Percentiles rank a stretch among this genome's conserved stretches.
Evolutionary conservation across 2,888 invertebrate species (phyloP).

Genomic region (Muschampia plurimacula): DNA sequence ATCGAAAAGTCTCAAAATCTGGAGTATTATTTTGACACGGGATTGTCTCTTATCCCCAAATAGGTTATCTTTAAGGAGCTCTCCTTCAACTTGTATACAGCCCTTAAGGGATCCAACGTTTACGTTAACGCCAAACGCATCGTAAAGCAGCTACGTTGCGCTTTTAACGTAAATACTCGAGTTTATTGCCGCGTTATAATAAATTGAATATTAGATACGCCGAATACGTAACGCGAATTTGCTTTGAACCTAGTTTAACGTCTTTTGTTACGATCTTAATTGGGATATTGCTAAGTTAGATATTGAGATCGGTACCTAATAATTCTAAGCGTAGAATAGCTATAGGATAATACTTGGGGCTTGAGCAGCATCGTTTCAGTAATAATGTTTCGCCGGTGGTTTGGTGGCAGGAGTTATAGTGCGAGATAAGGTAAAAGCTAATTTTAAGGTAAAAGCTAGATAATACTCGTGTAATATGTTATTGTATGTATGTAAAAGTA

Average conservation of each 20-base stretch:
- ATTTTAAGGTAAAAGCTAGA: no score
- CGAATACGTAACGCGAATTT: constrained; percentile 4
- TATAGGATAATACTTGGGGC: no score
- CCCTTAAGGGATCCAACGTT: neutral
- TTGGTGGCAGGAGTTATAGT: no score
- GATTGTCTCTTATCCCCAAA: no score
- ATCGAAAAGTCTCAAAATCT: no score
- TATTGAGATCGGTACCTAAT: neutral
- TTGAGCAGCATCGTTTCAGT: no score
- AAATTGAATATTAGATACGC: constrained; percentile 31
- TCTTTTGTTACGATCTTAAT: neutral
- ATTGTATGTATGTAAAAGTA: no score
- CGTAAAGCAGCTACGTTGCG: constrained; percentile 27
- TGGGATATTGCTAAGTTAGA: neutral
- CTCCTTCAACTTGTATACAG: neutral
- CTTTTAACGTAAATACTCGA: constrained; percentile 27
- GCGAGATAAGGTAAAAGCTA: no score
- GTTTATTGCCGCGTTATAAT: constrained; percentile 28
- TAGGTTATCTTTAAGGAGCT: neutral
- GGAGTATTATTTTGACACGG: no score
- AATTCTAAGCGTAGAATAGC: neutral
- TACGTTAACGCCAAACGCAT: constrained; percentile 29
- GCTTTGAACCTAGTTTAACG: constrained; percentile 1
- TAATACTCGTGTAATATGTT: no score
- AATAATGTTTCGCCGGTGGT: no score